Evolutionary conservation across 2,113 vertebrate species (phyloP).

Genomic region (Struthio camelus): DNA sequence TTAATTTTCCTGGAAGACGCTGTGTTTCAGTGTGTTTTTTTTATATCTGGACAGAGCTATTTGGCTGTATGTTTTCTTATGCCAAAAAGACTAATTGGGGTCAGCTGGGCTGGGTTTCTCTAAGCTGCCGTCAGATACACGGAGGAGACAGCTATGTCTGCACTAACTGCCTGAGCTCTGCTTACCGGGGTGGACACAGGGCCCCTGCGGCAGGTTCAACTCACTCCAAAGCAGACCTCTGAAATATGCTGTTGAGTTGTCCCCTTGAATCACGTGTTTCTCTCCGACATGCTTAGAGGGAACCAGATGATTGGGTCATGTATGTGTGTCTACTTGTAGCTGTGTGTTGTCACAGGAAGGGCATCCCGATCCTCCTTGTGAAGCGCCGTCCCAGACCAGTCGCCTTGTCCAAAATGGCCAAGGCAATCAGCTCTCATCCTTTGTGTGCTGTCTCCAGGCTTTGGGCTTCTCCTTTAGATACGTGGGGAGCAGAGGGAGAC

Average conservation of each 20-base stretch:
- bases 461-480: neutral
- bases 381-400: neutral
- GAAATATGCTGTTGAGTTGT: neutral
- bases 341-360: neutral
- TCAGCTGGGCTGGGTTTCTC: neutral
- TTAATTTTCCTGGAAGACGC: neutral
- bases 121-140: rapidly evolving
- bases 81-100: neutral
- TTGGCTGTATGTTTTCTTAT: neutral
- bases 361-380: neutral
- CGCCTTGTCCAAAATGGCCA: neutral
- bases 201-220: neutral
- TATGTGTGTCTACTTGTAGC: neutral
- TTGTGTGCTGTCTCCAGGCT: too few species aligned
- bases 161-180: neutral
- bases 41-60: neutral
- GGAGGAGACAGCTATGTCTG: neutral
- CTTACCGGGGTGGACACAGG: too few species aligned
- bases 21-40: neutral
- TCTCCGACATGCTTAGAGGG: neutral
- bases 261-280: neutral
- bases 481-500: neutral
- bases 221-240: neutral
- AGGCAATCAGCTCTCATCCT: too few species aligned
- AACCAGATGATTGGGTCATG: neutral